phyloP scores from a whole-genome alignment of 2,113 vertebrate genomes.

The Progne subis region DNA sequence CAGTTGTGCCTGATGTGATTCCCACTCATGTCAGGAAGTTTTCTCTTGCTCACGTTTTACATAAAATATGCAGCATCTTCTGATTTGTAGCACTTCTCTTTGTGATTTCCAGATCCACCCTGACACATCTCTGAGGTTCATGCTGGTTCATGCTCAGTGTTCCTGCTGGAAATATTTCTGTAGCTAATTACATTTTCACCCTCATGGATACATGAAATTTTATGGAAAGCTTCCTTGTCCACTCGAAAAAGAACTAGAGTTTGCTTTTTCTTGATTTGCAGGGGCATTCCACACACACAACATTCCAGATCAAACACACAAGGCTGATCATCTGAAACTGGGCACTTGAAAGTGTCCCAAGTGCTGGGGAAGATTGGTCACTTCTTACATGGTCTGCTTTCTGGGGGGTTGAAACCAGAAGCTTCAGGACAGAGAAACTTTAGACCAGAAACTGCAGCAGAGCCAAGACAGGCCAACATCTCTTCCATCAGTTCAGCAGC shows the following conservation, averaged over 20 bases:
- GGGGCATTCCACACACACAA: not conserved
- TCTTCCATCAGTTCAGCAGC: not conserved
- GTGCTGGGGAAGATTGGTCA: rapidly evolving
- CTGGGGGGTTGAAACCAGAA: not conserved
- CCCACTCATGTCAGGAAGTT: not conserved
- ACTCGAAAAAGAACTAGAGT: not conserved
- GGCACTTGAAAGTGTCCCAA: not conserved
- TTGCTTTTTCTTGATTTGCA: not conserved
- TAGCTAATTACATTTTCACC: not conserved
- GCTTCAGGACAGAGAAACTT: not conserved
- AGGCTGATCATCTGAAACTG: not conserved
- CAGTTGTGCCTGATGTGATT: not conserved
- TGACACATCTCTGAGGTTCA: not conserved
- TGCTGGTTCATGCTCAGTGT: not conserved
- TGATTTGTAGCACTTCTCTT: not conserved
- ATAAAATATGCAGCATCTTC: not conserved
- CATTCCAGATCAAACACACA: not conserved
- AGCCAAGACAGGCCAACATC: not conserved
- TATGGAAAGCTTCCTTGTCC: not conserved
- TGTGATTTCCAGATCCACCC: not conserved
- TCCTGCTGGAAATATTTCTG: not conserved
- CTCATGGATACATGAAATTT: not conserved
- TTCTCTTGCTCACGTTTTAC: not conserved
- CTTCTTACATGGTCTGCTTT: not conserved
- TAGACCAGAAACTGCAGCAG: not conserved